These are phyloP conservation scores for Helicoverpa assulta DNA, from an alignment of 2,888 invertebrate species.

Conservation along the genomic window DNA sequence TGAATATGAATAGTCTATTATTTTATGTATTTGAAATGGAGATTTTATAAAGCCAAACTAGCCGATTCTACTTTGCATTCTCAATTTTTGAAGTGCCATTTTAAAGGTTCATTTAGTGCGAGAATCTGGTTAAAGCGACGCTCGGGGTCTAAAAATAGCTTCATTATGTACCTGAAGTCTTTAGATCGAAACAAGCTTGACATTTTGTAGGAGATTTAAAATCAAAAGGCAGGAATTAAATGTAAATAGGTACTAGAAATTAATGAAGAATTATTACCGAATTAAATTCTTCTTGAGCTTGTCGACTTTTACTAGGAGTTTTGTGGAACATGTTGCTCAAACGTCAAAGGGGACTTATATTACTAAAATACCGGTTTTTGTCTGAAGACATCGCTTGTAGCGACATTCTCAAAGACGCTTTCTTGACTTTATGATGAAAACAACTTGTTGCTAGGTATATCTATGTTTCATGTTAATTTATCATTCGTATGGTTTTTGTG, in stretches of 20 bases:
- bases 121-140: conserved; percentile 28
- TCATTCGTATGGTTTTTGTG: neutral
- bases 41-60: conserved; percentile 46
- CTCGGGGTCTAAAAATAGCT: conserved; percentile 48
- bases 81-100: conserved; percentile 39
- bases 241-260: conserved; percentile 45
- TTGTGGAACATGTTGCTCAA: conserved; percentile 36
- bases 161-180: conserved; percentile 44
- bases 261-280: conserved; percentile 48
- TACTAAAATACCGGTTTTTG: conserved; percentile 16
- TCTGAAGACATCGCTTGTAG: neutral
- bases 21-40: conserved; percentile 50
- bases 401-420: neutral
- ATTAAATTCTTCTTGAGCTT: conserved; percentile 33
- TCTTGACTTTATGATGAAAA: conserved; percentile 11
- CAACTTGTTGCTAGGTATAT: neutral
- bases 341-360: conserved; percentile 33
- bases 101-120: conserved; percentile 45
- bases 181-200: conserved; percentile 34
- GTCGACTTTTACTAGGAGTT: conserved; percentile 31
- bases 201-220: conserved; percentile 45
- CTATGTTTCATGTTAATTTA: neutral
- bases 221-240: conserved; percentile 37
- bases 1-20: conserved; percentile 53
- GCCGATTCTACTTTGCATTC: conserved; percentile 34